Base-by-base conservation (phyloP, 1,140 invertebrate species). In the Trypoxylus dichotomus region DNA sequence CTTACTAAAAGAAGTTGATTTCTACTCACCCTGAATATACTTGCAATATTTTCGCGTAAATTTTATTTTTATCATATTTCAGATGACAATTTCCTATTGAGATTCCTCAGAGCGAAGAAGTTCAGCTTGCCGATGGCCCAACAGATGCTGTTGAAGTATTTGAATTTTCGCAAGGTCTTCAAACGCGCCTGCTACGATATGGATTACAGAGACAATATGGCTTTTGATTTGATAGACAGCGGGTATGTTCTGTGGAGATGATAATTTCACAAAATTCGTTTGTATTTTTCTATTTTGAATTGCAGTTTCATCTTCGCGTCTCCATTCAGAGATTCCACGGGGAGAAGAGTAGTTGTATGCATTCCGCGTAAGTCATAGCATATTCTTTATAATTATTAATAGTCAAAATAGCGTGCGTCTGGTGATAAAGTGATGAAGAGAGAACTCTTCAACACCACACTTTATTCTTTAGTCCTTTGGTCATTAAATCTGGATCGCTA, bases 91-190 rank as follows among this genome's bases (percentile, higher is more conserved):
- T 96, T 95, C 84, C 87, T 95, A 77, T 86, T 95, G 43, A 88
- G 94, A 47, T 96, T 95, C 83, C 87, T 95, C 71, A 88, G 94
- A 2, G 89, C 91, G 58, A 93, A 94, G 83, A 95, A 95, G 84
- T 95, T 92, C 87, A 93, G 92, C 81, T 88, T 96, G 19, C 92
- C 92, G 1, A 91, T 94, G 89, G 92, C 94, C 0, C 91, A 95
- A 83, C 91, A 94, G 81, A 92, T 91, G 10, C 83, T 96, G 8
- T 87, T 95, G 10, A 95, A 94, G 82, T 96, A 95, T 84, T 88
- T 96, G 73, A 92, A 92, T 81, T 89, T 95, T 74, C 88, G 92
- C 43, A 90, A 91, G 81, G 90, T 87, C 25, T 92, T 92, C 81
- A 88, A 89, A 8, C 87, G 90, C 78, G 88, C 91, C 80, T 92